A percentile compares a stretch with the other conserved stretches of the same genome.
Conservation (phyloP, 2,888 invertebrate genomes). For the Brachyptera putata region DNA sequence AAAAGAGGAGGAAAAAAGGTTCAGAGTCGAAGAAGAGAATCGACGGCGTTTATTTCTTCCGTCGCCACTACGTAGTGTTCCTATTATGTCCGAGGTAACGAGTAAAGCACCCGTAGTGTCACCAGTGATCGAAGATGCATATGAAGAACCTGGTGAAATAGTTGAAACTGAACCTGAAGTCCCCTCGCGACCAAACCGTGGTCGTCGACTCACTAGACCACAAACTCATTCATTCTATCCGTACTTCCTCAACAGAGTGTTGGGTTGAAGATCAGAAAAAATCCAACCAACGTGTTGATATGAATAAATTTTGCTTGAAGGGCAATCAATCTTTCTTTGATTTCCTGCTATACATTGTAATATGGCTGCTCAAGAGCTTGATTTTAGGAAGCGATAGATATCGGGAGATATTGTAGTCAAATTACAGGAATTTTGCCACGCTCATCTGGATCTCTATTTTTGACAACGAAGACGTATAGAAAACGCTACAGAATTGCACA, state of each 20-base stretch:
- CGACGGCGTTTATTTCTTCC: slow-evolving; percentile 28
- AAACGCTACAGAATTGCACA: too few species aligned
- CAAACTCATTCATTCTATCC: slow-evolving; percentile 52
- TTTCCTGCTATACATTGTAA: slow-evolving; percentile 5
- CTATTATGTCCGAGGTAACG: neutral
- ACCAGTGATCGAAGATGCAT: slow-evolving; percentile 7
- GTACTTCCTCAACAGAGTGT: slow-evolving; percentile 52
- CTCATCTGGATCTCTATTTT: slow-evolving; percentile 7
- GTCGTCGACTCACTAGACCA: slow-evolving; percentile 47
- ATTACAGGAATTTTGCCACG: neutral
- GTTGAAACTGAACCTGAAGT: slow-evolving; percentile 40
- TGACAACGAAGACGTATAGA: slow-evolving; percentile 15
- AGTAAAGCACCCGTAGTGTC: slow-evolving; percentile 4
- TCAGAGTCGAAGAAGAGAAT: slow-evolving; percentile 17
- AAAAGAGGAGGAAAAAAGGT: slow-evolving; percentile 6
- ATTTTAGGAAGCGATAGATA: too few species aligned
- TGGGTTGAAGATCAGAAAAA: slow-evolving; percentile 42
- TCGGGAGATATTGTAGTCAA: too few species aligned
- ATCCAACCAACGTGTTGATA: neutral
- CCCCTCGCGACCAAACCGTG: slow-evolving; percentile 47
- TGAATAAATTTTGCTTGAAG: neutral
- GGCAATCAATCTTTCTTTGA: too few species aligned
- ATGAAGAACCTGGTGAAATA: slow-evolving; percentile 25
- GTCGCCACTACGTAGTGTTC: slow-evolving; percentile 20
- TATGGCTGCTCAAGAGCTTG: too few species aligned